phyloP scores from a whole-genome alignment of 2,888 invertebrate genomes.

The Gymnosoma rotundatum region DNA sequence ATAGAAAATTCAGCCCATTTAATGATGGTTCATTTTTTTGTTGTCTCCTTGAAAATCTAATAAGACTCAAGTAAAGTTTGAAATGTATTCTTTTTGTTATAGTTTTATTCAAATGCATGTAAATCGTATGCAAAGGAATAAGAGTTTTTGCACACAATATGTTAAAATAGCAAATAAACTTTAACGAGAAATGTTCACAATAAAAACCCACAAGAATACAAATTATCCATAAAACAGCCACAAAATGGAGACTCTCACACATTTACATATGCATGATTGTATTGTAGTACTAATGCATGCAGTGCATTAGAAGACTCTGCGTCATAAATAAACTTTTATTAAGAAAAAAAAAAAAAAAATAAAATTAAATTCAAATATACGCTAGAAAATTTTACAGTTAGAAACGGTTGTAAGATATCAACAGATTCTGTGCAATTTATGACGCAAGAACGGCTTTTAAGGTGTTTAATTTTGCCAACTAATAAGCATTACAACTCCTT shows the following conservation, averaged over 20 bases:
- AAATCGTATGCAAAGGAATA: slow-evolving; percentile 34
- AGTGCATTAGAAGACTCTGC: slow-evolving; percentile 37
- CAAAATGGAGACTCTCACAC: slow-evolving; percentile 72
- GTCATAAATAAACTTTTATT: slow-evolving; percentile 54
- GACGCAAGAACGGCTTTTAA: too few species aligned
- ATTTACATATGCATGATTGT: slow-evolving; percentile 42
- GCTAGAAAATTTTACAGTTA: slow-evolving; percentile 10
- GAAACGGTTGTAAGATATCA: background rate
- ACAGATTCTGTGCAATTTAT: too few species aligned
- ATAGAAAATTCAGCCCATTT: slow-evolving; percentile 54
- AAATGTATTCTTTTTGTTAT: slow-evolving; percentile 12
- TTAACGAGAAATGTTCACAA: slow-evolving; percentile 74
- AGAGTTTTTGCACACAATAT: background rate
- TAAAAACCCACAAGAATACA: slow-evolving; percentile 79
- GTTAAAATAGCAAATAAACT: slow-evolving; percentile 61
- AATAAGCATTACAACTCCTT: too few species aligned
- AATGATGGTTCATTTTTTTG: slow-evolving; percentile 28
- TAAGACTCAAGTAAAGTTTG: slow-evolving; percentile 36
- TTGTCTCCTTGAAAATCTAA: background rate
- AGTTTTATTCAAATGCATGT: slow-evolving; percentile 19
- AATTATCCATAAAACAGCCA: slow-evolving; percentile 75
- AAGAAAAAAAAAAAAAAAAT: slow-evolving; percentile 22
- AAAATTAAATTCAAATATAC: slow-evolving; percentile 34
- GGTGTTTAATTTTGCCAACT: too few species aligned
- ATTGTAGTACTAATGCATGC: background rate